phyloP scores from a whole-genome alignment of 1,140 invertebrate species.

The Pachypeltis micranthus region DNA sequence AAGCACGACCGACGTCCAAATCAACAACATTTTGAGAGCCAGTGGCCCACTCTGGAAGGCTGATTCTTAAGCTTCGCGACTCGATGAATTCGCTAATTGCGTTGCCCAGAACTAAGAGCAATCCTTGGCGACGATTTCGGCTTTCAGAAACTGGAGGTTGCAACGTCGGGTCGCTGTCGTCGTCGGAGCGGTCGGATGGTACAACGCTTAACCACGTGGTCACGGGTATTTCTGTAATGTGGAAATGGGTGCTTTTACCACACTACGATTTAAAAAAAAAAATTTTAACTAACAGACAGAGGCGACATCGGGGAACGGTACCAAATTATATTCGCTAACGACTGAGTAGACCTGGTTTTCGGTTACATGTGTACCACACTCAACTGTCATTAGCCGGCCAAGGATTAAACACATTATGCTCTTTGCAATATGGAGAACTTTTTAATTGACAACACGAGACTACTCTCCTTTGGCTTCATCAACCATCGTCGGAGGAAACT shows the following conservation, averaged over 20 bases:
- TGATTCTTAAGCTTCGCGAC: conserved; percentile 2
- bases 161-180: not conserved
- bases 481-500: too few relatives aligned
- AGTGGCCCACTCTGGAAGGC: conserved; percentile 11
- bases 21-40: not conserved
- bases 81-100: conserved; percentile 13
- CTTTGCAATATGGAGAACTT: too few relatives aligned
- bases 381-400: too few relatives aligned
- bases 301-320: too few relatives aligned
- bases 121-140: not conserved
- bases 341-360: too few relatives aligned
- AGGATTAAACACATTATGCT: too few relatives aligned
- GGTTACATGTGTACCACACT: too few relatives aligned
- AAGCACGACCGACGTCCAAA: not conserved
- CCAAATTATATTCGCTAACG: too few relatives aligned
- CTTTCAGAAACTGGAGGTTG: not conserved
- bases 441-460: too few relatives aligned
- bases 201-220: conserved; percentile 14
- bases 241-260: not conserved
- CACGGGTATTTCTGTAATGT: conserved; percentile 13
- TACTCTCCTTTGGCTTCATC: too few relatives aligned
- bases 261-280: too few relatives aligned
- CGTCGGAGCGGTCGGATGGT: not conserved
- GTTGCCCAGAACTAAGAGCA: not conserved
- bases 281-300: too few relatives aligned